These are phyloP conservation scores for Perca flavescens DNA, from an alignment of 2,113 vertebrate genomes.

Conservation along the genomic window DNA sequence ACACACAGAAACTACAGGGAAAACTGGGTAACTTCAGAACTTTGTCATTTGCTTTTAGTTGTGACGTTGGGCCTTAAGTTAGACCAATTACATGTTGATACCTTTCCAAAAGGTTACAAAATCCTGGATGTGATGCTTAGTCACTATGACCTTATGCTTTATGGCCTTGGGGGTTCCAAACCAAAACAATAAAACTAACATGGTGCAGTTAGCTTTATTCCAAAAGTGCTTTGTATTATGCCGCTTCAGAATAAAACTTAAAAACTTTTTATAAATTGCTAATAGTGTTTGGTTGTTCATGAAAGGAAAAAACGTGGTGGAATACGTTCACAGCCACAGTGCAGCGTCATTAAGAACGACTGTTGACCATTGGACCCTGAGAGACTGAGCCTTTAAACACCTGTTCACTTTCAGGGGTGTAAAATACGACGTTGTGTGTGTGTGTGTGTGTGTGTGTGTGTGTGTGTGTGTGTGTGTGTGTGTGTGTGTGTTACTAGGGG, in stretches of 20 bases:
- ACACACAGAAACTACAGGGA: conserved; percentile 22
- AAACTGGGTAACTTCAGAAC: neutral
- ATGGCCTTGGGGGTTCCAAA: conserved; percentile 41
- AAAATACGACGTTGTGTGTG: conserved; percentile 53
- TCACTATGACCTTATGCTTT: conserved; percentile 16
- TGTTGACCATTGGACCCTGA: conserved; percentile 82
- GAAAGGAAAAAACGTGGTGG: neutral
- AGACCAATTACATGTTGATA: neutral
- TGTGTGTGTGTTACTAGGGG: neutral
- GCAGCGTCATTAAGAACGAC: conserved; percentile 34
- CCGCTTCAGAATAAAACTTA: neutral
- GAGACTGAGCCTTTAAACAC: conserved; percentile 79
- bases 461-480: neutral
- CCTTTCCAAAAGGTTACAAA: conserved; percentile 21
- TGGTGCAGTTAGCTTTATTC: neutral
- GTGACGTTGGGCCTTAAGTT: neutral
- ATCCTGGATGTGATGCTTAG: neutral
- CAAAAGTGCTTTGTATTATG: neutral
- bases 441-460: conserved; percentile 1
- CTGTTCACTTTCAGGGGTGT: conserved; percentile 83
- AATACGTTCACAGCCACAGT: conserved; percentile 14
- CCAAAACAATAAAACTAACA: conserved; percentile 35
- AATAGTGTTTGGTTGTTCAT: neutral
- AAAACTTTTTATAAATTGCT: neutral
- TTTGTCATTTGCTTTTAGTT: neutral